Base-by-base conservation (phyloP, 2,113 vertebrate species). In the Prionailurus bengalensis region DNA sequence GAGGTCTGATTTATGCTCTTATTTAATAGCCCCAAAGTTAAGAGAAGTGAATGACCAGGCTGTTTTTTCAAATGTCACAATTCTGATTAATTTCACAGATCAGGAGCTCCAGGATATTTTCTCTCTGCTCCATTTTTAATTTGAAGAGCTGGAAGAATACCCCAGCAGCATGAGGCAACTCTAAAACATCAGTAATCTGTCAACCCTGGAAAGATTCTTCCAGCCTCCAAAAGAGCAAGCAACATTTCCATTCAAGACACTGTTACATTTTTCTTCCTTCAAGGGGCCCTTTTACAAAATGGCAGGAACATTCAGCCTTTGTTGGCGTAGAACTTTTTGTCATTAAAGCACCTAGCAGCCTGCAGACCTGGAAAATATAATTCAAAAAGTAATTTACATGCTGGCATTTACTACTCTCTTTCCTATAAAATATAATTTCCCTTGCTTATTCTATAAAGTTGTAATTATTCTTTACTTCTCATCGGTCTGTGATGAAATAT, bases 381-480 rank as follows among this genome's bases (percentile, higher is more conserved):
- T n/a, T 95, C 96, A 89, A 70, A 83, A 96, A 65, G 55, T 88
- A 74, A 95, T 65, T 93, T 61, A 95, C 42, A 33, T 11, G 14
- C 7, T 89, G 90, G 90, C 78, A 55, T 80, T 91, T 65, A 96
- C 11, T 48, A 17, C 53, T 53, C 25, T 63, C 33, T 9, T 84
- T 29, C 53, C n/a, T 81, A 42, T 89, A 92, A 96, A 94, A 93
- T 17, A 66, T 53, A 68, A 97, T 80, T 81, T 80, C 93, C 82
- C 71, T 93, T 81, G 86, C 82, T 91, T 85, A 76, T 3, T 55
- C 70, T 68, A 33, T 9, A n/a, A 84, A 74, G 81, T 58, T 74
- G 82, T 65, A 91, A 85, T 95, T 83, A 81, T 36, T 55, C 39
- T 74, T 86, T 63, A 82, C 39, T 53, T 91, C 36, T 51, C 12